A percentile compares a stretch with the other conserved stretches of the same genome.
Conservation (phyloP, 2,797 vertebrate genomes). For the Lepidocolaptes lacrymiger region DNA sequence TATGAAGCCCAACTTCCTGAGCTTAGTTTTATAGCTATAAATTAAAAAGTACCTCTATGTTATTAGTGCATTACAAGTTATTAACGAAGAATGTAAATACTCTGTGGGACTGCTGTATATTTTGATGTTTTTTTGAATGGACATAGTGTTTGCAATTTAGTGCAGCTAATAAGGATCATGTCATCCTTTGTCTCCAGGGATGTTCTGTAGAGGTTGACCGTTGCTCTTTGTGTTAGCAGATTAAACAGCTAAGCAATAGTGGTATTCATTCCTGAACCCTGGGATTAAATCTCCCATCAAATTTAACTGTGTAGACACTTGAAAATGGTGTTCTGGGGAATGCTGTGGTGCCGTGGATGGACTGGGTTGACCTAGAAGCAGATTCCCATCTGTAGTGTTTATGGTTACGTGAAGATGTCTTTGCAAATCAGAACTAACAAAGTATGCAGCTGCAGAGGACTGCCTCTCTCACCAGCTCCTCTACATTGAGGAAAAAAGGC, state of each 20-base stretch:
- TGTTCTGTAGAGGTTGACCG: neutral
- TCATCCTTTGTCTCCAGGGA: slow-evolving; percentile 26
- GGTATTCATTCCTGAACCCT: slow-evolving; percentile 15
- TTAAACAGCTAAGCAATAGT: slow-evolving; percentile 44
- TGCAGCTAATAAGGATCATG: slow-evolving; percentile 5
- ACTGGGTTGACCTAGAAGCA: slow-evolving; percentile 56
- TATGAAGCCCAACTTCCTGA: neutral
- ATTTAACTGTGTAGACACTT: neutral
- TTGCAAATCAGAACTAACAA: slow-evolving; percentile 53
- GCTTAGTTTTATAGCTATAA: slow-evolving; percentile 47
- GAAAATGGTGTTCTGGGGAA: neutral
- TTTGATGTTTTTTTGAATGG: neutral
- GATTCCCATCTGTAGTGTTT: slow-evolving; percentile 49
- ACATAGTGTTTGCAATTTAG: neutral
- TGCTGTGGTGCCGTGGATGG: neutral
- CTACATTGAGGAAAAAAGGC: neutral
- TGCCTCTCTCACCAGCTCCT: neutral
- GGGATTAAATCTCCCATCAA: slow-evolving; percentile 21
- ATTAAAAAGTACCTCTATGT: slow-evolving; percentile 34
- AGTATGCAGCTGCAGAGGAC: slow-evolving; percentile 32
- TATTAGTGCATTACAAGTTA: slow-evolving; percentile 34
- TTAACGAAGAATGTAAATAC: slow-evolving; percentile 36
- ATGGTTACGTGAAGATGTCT: slow-evolving; percentile 59
- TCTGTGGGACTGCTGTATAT: neutral
- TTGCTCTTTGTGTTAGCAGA: slow-evolving; percentile 32